A percentile compares a stretch with the other conserved stretches of the same genome.
phyloP scores from a whole-genome alignment of 2,797 vertebrate genomes.

The Passerculus sandwichensis region DNA sequence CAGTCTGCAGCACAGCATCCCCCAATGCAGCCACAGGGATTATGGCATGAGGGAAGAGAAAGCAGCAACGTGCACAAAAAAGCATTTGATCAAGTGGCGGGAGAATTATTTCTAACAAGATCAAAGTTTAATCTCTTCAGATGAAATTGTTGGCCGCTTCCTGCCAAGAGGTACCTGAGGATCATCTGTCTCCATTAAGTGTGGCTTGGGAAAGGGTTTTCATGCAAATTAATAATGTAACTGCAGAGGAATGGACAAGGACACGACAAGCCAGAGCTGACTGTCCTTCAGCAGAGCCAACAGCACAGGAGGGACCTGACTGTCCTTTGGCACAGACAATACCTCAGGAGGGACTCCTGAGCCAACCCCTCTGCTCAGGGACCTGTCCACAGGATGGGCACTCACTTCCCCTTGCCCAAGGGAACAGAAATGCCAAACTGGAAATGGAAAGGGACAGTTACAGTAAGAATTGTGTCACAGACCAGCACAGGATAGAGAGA shows the following conservation, averaged over 20 bases:
- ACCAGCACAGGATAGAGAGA: rapidly evolving
- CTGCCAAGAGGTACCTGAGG: slow-evolving; percentile 53
- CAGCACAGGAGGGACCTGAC: background rate
- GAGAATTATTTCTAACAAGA: slow-evolving; percentile 66
- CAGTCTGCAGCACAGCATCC: slow-evolving; percentile 13
- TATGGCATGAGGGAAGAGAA: background rate
- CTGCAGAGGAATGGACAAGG: slow-evolving; percentile 31
- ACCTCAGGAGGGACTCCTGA: background rate
- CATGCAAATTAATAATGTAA: slow-evolving; percentile 64
- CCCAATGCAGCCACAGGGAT: background rate
- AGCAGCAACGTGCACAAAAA: background rate
- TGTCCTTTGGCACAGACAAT: background rate
- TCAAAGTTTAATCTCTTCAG: slow-evolving; percentile 72
- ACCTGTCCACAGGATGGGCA: rapidly evolving
- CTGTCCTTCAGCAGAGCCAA: background rate
- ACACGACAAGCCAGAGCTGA: background rate
- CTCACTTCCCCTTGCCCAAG: rapidly evolving
- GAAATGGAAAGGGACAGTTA: too few relatives aligned
- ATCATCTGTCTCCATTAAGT: slow-evolving; percentile 72
- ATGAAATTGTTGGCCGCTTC: slow-evolving; percentile 63
- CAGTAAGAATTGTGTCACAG: background rate
- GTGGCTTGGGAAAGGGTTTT: slow-evolving; percentile 59
- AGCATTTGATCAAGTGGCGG: slow-evolving; percentile 55
- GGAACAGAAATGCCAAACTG: background rate
- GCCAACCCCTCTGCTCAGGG: background rate